A percentile compares a stretch with the other conserved stretches of the same genome.
phyloP scores from a whole-genome alignment of 2,888 invertebrate species.

The Drosophila subsilvestris region DNA sequence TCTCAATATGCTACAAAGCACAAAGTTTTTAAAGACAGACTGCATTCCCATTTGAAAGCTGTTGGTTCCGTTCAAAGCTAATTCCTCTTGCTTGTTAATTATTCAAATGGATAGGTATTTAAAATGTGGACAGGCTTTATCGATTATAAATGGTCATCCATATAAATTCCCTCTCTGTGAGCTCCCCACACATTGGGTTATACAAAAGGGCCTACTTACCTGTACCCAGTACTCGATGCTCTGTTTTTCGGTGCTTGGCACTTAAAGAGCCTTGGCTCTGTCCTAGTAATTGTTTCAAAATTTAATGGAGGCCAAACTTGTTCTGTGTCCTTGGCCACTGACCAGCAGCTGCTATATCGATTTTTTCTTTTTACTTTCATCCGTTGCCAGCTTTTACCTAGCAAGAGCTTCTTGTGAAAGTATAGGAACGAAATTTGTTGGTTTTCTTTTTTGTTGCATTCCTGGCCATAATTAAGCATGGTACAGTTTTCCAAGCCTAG shows the following conservation, averaged over 20 bases:
- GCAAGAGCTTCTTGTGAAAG: constrained; percentile 16
- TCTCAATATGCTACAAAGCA: constrained; percentile 49
- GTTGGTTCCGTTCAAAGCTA: constrained; percentile 13
- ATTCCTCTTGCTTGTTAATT: constrained; percentile 33
- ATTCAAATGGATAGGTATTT: constrained; percentile 36
- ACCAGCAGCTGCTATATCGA: constrained; percentile 35
- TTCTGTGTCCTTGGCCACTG: constrained; percentile 25
- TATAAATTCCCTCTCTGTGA: not conserved
- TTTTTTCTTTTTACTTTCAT: constrained; percentile 16
- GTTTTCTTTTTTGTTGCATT: not conserved
- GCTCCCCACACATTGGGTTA: not conserved
- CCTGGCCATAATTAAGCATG: not conserved
- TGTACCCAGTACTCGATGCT: constrained; percentile 6
- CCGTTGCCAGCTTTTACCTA: constrained; percentile 7
- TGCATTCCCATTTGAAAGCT: constrained; percentile 30
- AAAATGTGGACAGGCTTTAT: not conserved
- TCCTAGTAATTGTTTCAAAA: constrained; percentile 40
- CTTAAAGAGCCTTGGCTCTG: constrained; percentile 21
- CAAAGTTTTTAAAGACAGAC: constrained; percentile 35
- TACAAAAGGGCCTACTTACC: not conserved
- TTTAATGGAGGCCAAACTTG: constrained; percentile 26
- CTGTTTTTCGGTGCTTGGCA: constrained; percentile 33
- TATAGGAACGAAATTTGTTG: constrained; percentile 5
- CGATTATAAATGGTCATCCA: not conserved
- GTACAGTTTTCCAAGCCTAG: too few relatives aligned